A percentile compares a stretch with the other conserved stretches of the same genome.
These are phyloP conservation scores for Orthosia incerta DNA, from an alignment of 2,888 invertebrate genomes.

Conservation along the genomic window DNA sequence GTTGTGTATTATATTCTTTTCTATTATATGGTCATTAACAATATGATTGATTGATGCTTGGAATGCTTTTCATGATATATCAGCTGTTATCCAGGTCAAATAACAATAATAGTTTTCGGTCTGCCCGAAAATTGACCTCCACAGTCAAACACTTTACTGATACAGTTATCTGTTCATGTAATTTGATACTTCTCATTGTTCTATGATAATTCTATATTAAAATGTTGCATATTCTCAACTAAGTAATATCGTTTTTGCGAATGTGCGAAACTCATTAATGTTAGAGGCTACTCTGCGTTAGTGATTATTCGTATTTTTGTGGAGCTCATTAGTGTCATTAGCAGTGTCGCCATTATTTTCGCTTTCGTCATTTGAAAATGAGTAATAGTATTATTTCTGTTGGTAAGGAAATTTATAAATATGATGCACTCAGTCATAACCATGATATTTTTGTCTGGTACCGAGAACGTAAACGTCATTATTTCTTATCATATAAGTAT, in stretches of 20 bases:
- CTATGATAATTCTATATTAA: neutral
- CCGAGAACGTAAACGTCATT: too few species aligned
- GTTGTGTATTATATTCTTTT: neutral
- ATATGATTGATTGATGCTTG: neutral
- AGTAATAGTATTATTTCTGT: constrained; percentile 4
- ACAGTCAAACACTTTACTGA: neutral
- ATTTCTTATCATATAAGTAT: too few species aligned
- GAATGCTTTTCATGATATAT: constrained; percentile 3
- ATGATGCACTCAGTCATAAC: neutral
- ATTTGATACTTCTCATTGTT: constrained; percentile 26
- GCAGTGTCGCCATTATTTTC: constrained; percentile 1
- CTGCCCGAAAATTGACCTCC: constrained; percentile 1
- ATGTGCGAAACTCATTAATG: constrained; percentile 33
- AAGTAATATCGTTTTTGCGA: constrained; percentile 18
- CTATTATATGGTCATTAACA: neutral
- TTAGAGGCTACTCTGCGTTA: neutral
- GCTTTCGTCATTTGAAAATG: constrained; percentile 10
- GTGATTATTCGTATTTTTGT: constrained; percentile 30
- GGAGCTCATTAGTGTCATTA: constrained; percentile 44
- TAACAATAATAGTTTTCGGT: neutral
- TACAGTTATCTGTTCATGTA: neutral
- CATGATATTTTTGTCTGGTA: neutral
- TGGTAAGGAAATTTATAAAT: neutral
- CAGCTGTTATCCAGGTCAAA: neutral
- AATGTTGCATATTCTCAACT: constrained; percentile 8